Conservation (phyloP, 2,888 invertebrate genomes). For the Orthosia incerta region DNA sequence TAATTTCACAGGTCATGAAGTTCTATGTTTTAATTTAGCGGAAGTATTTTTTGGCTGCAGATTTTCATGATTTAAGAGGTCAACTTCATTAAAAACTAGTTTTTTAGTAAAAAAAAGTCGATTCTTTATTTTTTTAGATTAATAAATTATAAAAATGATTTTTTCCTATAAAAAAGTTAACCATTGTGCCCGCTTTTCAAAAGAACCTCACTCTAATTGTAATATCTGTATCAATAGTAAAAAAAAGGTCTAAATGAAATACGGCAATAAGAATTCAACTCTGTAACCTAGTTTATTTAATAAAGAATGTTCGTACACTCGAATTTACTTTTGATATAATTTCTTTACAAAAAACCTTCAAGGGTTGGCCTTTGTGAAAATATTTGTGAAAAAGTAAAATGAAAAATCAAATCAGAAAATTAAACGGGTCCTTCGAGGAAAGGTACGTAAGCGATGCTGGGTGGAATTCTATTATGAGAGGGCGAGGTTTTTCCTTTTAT, state of each 20-base stretch:
- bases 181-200: neutral
- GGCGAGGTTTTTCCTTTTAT: constrained; percentile 35
- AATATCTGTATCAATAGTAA: constrained; percentile 7
- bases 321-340: constrained; percentile 41
- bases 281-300: constrained; percentile 26
- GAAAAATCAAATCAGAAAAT: constrained; percentile 52
- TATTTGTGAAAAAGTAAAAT: constrained; percentile 53
- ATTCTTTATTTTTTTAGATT: neutral
- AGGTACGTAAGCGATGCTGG: constrained; percentile 43
- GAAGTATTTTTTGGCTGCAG: neutral
- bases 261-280: neutral
- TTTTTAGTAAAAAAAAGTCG: neutral
- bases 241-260: constrained; percentile 4
- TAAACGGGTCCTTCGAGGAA: constrained; percentile 37
- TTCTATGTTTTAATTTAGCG: constrained; percentile 1
- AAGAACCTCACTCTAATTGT: neutral
- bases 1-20: constrained; percentile 12
- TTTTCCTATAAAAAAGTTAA: neutral
- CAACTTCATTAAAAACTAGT: too few relatives aligned
- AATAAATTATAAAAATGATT: neutral
- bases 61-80: neutral
- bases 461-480: constrained; percentile 47
- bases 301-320: constrained; percentile 32
- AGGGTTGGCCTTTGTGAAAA: constrained; percentile 43
- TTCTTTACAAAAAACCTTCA: constrained; percentile 28